phyloP scores from a whole-genome alignment of 1,140 invertebrate genomes.

The Coelopa frigida region DNA sequence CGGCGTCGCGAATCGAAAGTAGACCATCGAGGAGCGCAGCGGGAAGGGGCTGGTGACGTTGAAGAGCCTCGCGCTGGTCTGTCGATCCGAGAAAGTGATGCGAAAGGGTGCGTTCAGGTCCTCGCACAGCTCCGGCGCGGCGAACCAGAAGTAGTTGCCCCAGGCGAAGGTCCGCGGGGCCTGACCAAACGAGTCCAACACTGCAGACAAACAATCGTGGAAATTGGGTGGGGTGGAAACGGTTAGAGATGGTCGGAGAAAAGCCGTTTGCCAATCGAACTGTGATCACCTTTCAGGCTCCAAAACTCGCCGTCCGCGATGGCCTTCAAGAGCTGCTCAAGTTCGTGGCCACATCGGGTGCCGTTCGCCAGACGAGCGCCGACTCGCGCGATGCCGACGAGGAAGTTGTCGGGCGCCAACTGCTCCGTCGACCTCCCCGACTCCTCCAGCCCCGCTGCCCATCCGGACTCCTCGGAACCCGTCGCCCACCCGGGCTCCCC shows the following conservation, averaged over 20 bases:
- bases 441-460: no score
- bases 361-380: slow-evolving; percentile 6
- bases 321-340: slow-evolving; percentile 14
- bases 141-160: slow-evolving; percentile 19
- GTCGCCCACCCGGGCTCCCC: not conserved
- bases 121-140: slow-evolving; percentile 9
- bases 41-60: slow-evolving; percentile 15
- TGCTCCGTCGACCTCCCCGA: slow-evolving; percentile 1
- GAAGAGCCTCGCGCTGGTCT: not conserved
- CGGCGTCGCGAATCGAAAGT: slow-evolving; percentile 15
- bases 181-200: slow-evolving; percentile 16
- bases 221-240: not conserved
- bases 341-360: slow-evolving; percentile 16
- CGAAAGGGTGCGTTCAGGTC: slow-evolving; percentile 15
- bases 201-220: slow-evolving; percentile 5
- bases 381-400: slow-evolving; percentile 13
- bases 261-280: no score
- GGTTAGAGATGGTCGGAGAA: not conserved
- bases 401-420: slow-evolving; percentile 14
- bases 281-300: slow-evolving; percentile 19
- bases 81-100: slow-evolving; percentile 6
- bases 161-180: slow-evolving; percentile 13
- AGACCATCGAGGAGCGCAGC: slow-evolving; percentile 12
- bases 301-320: slow-evolving; percentile 11
- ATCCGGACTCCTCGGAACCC: no score